These are phyloP conservation scores for Batillaria attramentaria DNA, from an alignment of 1,140 invertebrate genomes.

Conservation along the genomic window DNA sequence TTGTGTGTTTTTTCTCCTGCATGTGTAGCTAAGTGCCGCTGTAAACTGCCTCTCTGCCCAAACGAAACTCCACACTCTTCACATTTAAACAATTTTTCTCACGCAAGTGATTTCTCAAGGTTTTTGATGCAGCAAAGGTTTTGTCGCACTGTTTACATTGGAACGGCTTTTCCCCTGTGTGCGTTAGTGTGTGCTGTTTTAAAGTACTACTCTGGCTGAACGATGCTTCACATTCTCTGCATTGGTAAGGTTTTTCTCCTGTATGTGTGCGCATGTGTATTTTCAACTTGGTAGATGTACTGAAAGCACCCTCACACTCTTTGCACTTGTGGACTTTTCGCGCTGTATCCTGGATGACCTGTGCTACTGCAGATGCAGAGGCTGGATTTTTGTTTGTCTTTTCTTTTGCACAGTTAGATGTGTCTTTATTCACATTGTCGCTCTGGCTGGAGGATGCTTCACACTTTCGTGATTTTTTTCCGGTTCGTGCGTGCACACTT, in stretches of 20 bases:
- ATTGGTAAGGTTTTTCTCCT: slow-evolving; percentile 49
- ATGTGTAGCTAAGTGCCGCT: neutral
- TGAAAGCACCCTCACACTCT: slow-evolving; percentile 12
- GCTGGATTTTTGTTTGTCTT: too few species aligned
- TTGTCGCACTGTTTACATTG: slow-evolving; percentile 44
- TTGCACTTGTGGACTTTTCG: slow-evolving; percentile 11
- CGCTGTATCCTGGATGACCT: too few species aligned
- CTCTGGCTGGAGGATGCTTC: slow-evolving; percentile 43
- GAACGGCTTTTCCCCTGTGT: slow-evolving; percentile 81
- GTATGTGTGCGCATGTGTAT: slow-evolving; percentile 24
- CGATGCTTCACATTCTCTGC: neutral
- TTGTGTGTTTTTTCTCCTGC: too few species aligned
- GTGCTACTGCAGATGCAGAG: too few species aligned
- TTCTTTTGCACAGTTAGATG: too few species aligned
- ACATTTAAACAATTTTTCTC: neutral
- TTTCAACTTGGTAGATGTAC: neutral
- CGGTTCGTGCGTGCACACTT: neutral
- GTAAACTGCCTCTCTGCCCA: neutral
- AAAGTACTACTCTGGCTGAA: neutral
- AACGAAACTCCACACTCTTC: neutral
- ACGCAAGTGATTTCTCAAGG: neutral
- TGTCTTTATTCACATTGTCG: slow-evolving; percentile 49
- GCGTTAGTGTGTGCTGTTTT: neutral
- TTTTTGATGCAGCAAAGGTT: slow-evolving; percentile 22
- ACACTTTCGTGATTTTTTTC: slow-evolving; percentile 46